Evolutionary conservation across 2,888 invertebrate genomes (phyloP).

Genomic region (Neocrepidodera transversa): DNA sequence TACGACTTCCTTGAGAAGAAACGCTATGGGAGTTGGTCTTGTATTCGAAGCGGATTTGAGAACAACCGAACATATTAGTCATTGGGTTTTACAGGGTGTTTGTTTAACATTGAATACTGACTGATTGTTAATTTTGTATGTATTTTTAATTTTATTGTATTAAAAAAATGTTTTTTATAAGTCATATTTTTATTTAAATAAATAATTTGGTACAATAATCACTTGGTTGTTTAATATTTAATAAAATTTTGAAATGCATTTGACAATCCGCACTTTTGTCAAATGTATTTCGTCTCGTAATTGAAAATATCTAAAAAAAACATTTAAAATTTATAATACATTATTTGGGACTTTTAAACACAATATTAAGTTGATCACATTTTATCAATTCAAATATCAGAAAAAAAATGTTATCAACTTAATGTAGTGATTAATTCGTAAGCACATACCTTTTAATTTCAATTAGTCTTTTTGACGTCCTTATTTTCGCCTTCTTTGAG

Average conservation of each 20-base stretch:
- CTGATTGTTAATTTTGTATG: conserved; percentile 28
- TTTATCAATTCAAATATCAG: too few species aligned
- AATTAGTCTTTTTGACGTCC: conserved; percentile 85
- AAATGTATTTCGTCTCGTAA: conserved; percentile 43
- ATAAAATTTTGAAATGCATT: conserved; percentile 41
- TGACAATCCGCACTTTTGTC: conserved; percentile 53
- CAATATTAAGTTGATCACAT: too few species aligned
- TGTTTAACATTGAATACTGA: conserved; percentile 88
- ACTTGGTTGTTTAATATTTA: conserved; percentile 5
- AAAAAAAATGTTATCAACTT: too few species aligned
- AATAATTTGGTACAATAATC: conserved; percentile 41
- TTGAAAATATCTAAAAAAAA: conserved; percentile 21
- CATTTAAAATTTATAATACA: too few species aligned
- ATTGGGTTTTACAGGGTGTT: conserved; percentile 91
- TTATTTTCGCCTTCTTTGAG: conserved; percentile 79
- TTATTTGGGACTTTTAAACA: too few species aligned
- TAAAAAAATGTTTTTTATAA: too few species aligned
- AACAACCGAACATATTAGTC: conserved; percentile 82
- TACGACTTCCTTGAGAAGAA: conserved; percentile 83
- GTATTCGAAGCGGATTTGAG: conserved; percentile 89
- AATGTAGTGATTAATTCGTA: too few species aligned
- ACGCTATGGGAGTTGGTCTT: conserved; percentile 90
- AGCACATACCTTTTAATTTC: conserved; percentile 50
- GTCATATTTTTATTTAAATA: neutral
- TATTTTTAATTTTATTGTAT: neutral